Percentiles rank a stretch among this genome's conserved stretches.
Evolutionary conservation across 2,113 vertebrate genomes (phyloP).

Genomic region (Alethe diademata): DNA sequence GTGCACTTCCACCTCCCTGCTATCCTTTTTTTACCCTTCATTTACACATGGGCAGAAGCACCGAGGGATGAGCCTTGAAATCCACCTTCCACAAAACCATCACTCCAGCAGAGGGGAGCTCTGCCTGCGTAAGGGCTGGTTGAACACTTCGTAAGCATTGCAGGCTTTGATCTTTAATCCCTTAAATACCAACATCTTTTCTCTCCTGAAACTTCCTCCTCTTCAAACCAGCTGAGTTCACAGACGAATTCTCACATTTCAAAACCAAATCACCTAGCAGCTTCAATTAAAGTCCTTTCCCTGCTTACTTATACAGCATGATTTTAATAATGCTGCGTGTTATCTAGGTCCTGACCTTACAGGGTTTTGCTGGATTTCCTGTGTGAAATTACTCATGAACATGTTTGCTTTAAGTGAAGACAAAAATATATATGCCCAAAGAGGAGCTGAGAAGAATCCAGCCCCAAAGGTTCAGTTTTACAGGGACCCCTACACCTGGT

Average conservation of each 20-base stretch:
- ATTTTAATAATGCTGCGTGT: background rate
- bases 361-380: background rate
- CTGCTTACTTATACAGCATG: background rate
- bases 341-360: background rate
- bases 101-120: background rate
- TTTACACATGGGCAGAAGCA: background rate
- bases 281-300: background rate
- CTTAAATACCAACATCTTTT: conserved; percentile 9
- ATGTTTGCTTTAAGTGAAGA: background rate
- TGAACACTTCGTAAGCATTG: background rate
- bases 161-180: conserved; percentile 17
- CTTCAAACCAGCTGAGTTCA: background rate
- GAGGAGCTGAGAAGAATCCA: background rate
- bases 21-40: conserved; percentile 32
- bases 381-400: background rate
- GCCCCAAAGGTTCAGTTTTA: background rate
- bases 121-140: background rate
- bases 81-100: background rate
- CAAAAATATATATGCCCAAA: background rate
- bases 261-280: background rate
- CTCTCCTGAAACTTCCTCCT: background rate
- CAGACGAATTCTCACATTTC: background rate
- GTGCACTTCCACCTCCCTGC: background rate
- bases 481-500: fast-evolving
- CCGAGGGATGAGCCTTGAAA: background rate